Evolutionary conservation across 2,113 vertebrate genomes (phyloP), one percentile per base, ranked within the genome.

Genomic region (Zosterops borbonicus): DNA sequence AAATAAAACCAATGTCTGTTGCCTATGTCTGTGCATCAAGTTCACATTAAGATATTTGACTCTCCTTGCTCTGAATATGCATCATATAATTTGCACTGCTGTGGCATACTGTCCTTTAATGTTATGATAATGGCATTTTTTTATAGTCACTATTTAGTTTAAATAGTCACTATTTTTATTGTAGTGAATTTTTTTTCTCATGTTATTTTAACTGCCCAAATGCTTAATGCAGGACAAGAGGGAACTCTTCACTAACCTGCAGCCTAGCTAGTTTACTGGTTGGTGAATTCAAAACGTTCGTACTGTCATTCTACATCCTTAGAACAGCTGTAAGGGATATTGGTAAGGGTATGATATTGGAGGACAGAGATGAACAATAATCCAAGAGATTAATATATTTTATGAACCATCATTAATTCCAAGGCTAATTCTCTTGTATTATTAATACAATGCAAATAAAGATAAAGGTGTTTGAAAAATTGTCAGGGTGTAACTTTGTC

Each of bases 241-340:
- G 8, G 10, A 77, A 49, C 63, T 62, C 21, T 60, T 29, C 29
- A 69, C 8, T 49, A 14, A 18, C 20, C 35, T 64, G 10, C 2
- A 56, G 23, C 59, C 37, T 64, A 20, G 1, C 6, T 64, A 25
- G 21, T 24, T 56, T 28, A n/a, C 22, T n/a, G 46, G 8, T 47
- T 60, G 64, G 9, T 3, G 29, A 63, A 56, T 89, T 14, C 78
- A 35, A 91, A 92, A 63, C 24, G 23, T 6, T 71, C 0, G 0
- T 37, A 42, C 14, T 39, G 22, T 87, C 25, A 47, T 39, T 69
- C 14, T 60, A 11, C 42, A 73, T 21, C 12, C 24, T 41, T 53
- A 44, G 5, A 39, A 8, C 1, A 28, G 1, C 0, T 39, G 5
- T 46, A 50, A 88, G 9, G 2, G 12, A 25, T 59, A 42, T n/a